Evolutionary conservation across 2,888 invertebrate genomes (phyloP).

Genomic region (Hirtodrosophila trivittata): DNA sequence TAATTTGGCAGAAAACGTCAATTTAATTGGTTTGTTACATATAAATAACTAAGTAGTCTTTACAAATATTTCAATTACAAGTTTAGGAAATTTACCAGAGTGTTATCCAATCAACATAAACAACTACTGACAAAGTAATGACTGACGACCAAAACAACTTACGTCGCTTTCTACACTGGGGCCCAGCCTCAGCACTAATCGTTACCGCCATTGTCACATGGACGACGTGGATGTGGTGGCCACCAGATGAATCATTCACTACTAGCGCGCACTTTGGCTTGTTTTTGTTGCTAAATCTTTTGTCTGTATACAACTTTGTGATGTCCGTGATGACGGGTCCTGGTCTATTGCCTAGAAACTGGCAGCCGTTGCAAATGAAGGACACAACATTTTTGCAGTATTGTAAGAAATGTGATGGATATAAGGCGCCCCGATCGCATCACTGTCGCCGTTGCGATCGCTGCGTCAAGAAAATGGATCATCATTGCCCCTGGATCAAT

Average conservation of each 20-base stretch:
- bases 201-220: conserved; percentile 85
- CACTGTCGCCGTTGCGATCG: conserved; percentile 96
- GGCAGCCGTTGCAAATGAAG: conserved; percentile 90
- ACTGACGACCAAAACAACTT: conserved; percentile 23
- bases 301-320: conserved; percentile 94
- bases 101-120: conserved; percentile 20
- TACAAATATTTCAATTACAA: background rate
- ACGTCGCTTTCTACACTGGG: conserved; percentile 60
- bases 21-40: background rate
- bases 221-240: conserved; percentile 94
- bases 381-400: conserved; percentile 91
- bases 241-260: conserved; percentile 87
- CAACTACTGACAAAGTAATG: background rate
- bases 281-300: conserved; percentile 90
- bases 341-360: conserved; percentile 92
- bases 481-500: conserved; percentile 99
- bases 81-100: background rate
- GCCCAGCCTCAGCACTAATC: conserved; percentile 30
- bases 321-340: conserved; percentile 95
- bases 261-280: conserved; percentile 89
- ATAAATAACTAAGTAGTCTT: background rate
- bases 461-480: conserved; percentile 98
- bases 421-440: conserved; percentile 97
- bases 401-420: conserved; percentile 94
- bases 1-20: no score